Evolutionary conservation across 64 coral and sea anemone species (phyloP).

Genomic region (Porites australiensis): DNA sequence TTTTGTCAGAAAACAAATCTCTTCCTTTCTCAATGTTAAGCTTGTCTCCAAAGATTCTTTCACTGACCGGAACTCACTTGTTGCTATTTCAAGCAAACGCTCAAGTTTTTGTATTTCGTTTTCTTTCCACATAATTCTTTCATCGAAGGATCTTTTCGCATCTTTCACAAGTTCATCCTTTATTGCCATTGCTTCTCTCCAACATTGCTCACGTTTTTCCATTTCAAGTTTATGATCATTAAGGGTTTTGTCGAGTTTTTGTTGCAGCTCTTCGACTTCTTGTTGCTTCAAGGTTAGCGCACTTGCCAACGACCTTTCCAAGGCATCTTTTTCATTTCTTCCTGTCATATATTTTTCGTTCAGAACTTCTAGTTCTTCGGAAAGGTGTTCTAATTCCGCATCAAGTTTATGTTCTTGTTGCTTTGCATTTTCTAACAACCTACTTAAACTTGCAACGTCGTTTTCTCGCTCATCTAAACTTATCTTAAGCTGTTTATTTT

Average conservation of each 20-base stretch:
- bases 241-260: neutral
- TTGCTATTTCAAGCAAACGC: neutral
- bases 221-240: conserved; percentile 3
- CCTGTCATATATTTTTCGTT: neutral
- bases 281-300: conserved; percentile 28
- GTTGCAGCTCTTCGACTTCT: conserved; percentile 27
- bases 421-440: conserved; percentile 16
- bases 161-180: conserved; percentile 39
- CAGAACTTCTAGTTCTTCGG: conserved; percentile 5
- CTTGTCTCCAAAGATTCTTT: conserved; percentile 22
- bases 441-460: conserved; percentile 28
- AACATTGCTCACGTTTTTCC: conserved; percentile 17
- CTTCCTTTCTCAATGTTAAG: neutral
- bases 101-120: conserved; percentile 33
- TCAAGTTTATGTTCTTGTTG: neutral
- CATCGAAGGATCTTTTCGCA: conserved; percentile 17
- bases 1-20: neutral
- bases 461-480: conserved; percentile 26
- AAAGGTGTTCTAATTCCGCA: neutral
- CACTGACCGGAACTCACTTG: neutral
- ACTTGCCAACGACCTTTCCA: conserved; percentile 16
- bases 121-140: conserved; percentile 38
- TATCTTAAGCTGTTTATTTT: conserved; percentile 18
- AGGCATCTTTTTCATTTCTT: conserved; percentile 37
- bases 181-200: conserved; percentile 20